A percentile compares a stretch with the other conserved stretches of the same genome.
Conservation (phyloP, 2,113 vertebrate species). For the Megaleporinus macrocephalus region DNA sequence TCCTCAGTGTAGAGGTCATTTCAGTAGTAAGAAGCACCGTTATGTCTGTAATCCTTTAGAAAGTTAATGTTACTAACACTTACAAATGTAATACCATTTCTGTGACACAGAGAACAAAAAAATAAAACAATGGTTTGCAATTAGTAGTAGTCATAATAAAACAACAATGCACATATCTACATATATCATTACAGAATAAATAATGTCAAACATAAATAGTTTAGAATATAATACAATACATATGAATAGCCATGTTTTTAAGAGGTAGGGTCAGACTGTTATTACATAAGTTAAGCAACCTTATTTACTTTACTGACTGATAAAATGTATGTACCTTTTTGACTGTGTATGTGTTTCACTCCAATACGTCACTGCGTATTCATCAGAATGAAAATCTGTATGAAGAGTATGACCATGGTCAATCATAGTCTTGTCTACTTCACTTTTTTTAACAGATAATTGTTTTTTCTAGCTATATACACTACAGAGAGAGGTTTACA, state of each 20-base stretch:
- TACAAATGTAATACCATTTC: slow-evolving; percentile 62
- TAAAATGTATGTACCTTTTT: background rate
- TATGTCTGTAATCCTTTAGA: slow-evolving; percentile 43
- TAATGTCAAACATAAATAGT: slow-evolving; percentile 74
- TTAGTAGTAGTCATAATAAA: slow-evolving; percentile 64
- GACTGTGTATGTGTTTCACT: background rate
- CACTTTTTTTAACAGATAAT: background rate
- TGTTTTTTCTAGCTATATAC: slow-evolving; percentile 3
- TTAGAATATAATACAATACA: slow-evolving; percentile 61
- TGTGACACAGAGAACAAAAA: slow-evolving; percentile 53
- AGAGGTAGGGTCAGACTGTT: slow-evolving; percentile 75
- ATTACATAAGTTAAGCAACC: slow-evolving; percentile 14
- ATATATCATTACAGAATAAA: slow-evolving; percentile 74
- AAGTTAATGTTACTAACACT: slow-evolving; percentile 69
- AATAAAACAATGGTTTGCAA: slow-evolving; percentile 56
- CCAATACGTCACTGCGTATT: background rate
- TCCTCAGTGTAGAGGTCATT: slow-evolving; percentile 70
- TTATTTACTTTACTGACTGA: background rate
- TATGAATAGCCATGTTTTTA: slow-evolving; percentile 68
- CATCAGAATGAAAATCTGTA: background rate
- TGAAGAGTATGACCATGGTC: background rate
- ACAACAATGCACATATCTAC: slow-evolving; percentile 64
- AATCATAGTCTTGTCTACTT: slow-evolving; percentile 2
- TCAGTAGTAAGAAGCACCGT: slow-evolving; percentile 77
- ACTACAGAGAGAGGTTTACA: background rate